Conservation (phyloP, 2,113 vertebrate genomes). For the Menura novaehollandiae region DNA sequence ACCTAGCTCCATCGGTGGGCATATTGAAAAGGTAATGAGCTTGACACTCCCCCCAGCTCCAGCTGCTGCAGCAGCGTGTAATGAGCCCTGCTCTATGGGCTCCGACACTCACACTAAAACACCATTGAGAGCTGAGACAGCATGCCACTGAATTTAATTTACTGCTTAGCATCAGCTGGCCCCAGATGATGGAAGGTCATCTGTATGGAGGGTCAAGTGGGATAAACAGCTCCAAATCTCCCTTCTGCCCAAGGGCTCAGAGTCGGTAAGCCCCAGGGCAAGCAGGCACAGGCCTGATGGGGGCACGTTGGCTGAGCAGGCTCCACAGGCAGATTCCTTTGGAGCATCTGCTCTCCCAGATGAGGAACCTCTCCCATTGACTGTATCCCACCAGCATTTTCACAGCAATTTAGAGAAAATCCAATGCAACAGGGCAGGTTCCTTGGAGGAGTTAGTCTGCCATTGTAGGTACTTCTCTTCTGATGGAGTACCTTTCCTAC, state of each 20-base stretch:
- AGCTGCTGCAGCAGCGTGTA: slow-evolving; percentile 48
- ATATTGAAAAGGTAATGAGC: slow-evolving; percentile 45
- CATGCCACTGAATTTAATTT: slow-evolving; percentile 58
- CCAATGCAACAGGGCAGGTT: neutral
- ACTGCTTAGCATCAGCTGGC: slow-evolving; percentile 57
- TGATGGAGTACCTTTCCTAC: neutral
- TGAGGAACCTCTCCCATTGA: neutral
- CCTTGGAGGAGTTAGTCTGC: neutral
- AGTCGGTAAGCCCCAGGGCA: neutral
- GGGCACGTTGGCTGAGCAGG: neutral
- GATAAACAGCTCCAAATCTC: slow-evolving; percentile 49
- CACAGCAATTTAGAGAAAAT: neutral
- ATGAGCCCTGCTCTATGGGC: slow-evolving; percentile 34
- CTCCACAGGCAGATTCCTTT: slow-evolving; percentile 27
- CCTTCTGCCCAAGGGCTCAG: neutral
- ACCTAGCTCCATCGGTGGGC: slow-evolving; percentile 50
- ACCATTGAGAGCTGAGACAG: slow-evolving; percentile 35
- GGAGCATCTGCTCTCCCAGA: slow-evolving; percentile 21
- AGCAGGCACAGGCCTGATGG: neutral
- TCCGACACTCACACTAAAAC: neutral
- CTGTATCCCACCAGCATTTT: neutral
- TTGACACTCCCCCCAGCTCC: slow-evolving; percentile 31
- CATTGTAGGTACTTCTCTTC: neutral
- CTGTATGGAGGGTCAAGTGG: slow-evolving; percentile 50
- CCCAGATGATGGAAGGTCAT: slow-evolving; percentile 52